Conservation (phyloP, 2,888 invertebrate species). For the Lycia hirtaria region DNA sequence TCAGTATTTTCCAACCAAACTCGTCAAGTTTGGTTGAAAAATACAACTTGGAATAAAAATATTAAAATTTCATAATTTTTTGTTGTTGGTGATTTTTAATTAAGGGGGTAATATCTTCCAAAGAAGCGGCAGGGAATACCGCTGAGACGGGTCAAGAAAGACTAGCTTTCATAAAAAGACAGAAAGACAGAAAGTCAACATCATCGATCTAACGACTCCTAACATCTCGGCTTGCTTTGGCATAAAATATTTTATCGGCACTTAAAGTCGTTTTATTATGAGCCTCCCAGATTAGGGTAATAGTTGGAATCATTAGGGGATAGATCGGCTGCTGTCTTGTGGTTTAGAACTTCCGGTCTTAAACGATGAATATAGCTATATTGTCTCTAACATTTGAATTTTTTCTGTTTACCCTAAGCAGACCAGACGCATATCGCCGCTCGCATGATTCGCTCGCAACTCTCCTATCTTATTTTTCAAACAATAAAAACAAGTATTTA, state of each 20-base stretch:
- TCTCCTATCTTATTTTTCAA: no score
- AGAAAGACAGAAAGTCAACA: conserved; percentile 52
- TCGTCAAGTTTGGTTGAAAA: no score
- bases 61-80: no score
- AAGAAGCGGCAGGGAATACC: no score
- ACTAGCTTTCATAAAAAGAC: conserved; percentile 62
- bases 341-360: conserved; percentile 32
- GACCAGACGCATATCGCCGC: no score
- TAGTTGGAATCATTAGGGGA: conserved; percentile 75
- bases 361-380: background rate
- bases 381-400: conserved; percentile 6
- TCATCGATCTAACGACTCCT: conserved; percentile 67
- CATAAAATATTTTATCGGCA: conserved; percentile 82
- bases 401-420: no score
- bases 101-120: no score
- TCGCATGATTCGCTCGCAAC: no score
- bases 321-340: conserved; percentile 54
- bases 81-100: no score
- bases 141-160: conserved; percentile 47
- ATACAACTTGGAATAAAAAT: no score
- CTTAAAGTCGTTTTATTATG: conserved; percentile 78
- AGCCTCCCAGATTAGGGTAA: conserved; percentile 76
- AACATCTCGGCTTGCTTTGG: conserved; percentile 54
- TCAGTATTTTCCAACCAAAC: no score
- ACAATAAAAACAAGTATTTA: no score